These are phyloP conservation scores for Aricia artaxerxes DNA, from an alignment of 2,888 invertebrate species.

Conservation along the genomic window DNA sequence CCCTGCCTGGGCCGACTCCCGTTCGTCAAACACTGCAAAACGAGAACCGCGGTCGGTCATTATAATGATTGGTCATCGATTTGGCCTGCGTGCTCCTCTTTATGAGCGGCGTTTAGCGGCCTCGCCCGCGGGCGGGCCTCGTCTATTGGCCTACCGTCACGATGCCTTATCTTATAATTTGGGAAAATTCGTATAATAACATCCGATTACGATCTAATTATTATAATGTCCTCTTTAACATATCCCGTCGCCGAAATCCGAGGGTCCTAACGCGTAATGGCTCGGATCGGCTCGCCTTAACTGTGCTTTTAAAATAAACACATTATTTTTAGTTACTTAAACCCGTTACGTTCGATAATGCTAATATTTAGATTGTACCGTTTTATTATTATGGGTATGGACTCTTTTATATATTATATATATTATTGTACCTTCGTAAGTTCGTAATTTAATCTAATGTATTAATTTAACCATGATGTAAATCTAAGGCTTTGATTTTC, in stretches of 20 bases:
- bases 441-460: background rate
- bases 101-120: conserved; percentile 74
- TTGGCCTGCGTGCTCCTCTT: conserved; percentile 65
- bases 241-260: conserved; percentile 74
- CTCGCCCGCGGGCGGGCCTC: conserved; percentile 63
- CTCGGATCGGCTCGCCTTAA: conserved; percentile 69
- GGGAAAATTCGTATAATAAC: conserved; percentile 77
- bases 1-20: conserved; percentile 55
- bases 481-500: background rate
- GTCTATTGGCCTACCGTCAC: conserved; percentile 72
- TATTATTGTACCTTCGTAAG: background rate
- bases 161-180: conserved; percentile 76
- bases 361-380: background rate
- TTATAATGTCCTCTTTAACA: conserved; percentile 80
- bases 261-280: conserved; percentile 68
- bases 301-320: conserved; percentile 75
- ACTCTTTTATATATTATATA: background rate
- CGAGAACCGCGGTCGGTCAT: conserved; percentile 69
- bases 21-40: conserved; percentile 65
- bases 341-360: conserved; percentile 35
- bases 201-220: conserved; percentile 79
- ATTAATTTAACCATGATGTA: background rate
- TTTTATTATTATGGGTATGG: conserved; percentile 24
- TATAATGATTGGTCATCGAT: conserved; percentile 79
- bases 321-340: conserved; percentile 51